Evolutionary conservation across 2,888 invertebrate species (phyloP), one percentile per base, ranked within the genome.

Genomic region (Andrena praecox): DNA sequence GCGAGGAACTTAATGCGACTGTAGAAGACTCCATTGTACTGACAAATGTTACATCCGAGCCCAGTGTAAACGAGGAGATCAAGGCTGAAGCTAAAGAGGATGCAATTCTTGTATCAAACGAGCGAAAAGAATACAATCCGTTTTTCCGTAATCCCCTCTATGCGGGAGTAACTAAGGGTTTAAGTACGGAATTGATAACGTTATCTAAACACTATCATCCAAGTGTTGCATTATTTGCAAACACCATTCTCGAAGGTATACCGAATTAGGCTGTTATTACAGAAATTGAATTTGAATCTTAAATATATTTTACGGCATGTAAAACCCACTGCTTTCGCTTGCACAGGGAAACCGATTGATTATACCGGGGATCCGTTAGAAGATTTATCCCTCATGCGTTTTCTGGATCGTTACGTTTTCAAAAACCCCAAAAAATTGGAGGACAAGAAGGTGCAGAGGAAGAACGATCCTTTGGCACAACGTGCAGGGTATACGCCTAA

Each of bases 391-490:
- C 95, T 98, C 50, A 97, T 98, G 67, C 95, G 98, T 67, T 99
- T 99, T 94, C 95, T 99, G 63, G 99, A 99, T 91, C 95, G 99
- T 60, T 99, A 99, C 94, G 98, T 98, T 10, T 99, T 98, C 93
- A 98, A 98, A 93, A 99, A 99, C 95, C 98, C 98, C 0, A 98
- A 97, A 93, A 96, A 96, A 85, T 91, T 95, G 0, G 89, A n/a
- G 71, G 94, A 94, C 54, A 95, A 94, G 87, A 95, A 93, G 77
- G 94, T 89, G 60, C 81, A 94, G 0, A 95, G 94, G 73, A 96
- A 96, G 0, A 95, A 95, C 0, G 96, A 96, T 92, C 96, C 96
- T 0, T 95, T 97, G 72, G 96, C 96, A 0, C 94, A 95, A 56
- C 94, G 96, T 81, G 96, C 96, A 91, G 95, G 96, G 69, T 97